Evolutionary conservation across 2,113 vertebrate species (phyloP).

Genomic region (Dasyprocta punctata): DNA sequence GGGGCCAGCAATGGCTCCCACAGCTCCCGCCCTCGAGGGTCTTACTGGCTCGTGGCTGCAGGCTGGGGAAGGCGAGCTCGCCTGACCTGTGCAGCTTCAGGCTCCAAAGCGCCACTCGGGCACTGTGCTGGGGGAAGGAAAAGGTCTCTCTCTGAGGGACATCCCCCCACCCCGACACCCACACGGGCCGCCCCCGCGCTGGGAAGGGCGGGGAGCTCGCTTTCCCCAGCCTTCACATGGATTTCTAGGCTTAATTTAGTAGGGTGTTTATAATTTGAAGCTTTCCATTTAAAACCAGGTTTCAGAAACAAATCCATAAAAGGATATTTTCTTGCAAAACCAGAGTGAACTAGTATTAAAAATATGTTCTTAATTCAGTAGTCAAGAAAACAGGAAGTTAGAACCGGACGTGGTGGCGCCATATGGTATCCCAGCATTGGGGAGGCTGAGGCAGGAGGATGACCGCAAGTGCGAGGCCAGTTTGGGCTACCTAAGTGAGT

Average conservation of each 20-base stretch:
- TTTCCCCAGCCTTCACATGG: too few species aligned
- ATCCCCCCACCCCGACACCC: too few species aligned
- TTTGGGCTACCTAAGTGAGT: neutral
- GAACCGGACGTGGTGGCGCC: neutral
- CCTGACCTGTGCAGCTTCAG: rapidly evolving
- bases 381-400: neutral
- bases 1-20: neutral
- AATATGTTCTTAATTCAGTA: neutral
- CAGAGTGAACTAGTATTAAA: neutral
- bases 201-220: neutral
- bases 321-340: slow-evolving; percentile 29
- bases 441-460: neutral
- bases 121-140: neutral
- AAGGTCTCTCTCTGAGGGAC: neutral
- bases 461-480: neutral
- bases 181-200: neutral
- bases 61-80: neutral
- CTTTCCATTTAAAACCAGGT: neutral
- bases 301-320: slow-evolving; percentile 24
- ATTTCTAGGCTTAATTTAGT: neutral
- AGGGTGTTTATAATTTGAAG: neutral
- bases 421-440: neutral
- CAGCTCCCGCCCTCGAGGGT: neutral
- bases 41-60: neutral
- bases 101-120: neutral